Evolutionary conservation across 30 jellyfish, hydroid and myxozoan species (phyloP).

Genomic region (Pelagia noctiluca): DNA sequence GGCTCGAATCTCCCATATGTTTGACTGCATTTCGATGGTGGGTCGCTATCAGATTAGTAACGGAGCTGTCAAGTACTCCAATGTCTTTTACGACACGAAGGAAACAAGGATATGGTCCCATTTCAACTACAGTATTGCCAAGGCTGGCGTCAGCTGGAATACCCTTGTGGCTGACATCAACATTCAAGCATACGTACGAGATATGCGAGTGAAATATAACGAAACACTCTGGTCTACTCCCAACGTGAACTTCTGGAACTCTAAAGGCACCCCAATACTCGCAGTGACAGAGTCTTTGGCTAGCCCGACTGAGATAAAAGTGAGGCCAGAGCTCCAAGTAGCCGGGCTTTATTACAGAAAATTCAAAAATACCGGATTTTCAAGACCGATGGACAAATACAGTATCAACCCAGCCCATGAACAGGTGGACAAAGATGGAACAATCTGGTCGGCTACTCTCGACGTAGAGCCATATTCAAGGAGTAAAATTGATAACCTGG

Average conservation of each 20-base stretch:
- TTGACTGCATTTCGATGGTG: conserved; percentile 70
- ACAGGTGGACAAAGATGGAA: conserved; percentile 72
- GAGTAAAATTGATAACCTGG: conserved; percentile 26
- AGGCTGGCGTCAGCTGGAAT: conserved; percentile 55
- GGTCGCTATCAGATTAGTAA: conserved; percentile 53
- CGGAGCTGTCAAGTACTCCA: conserved; percentile 39
- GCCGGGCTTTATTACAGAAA: conserved; percentile 28
- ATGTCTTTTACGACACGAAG: conserved; percentile 22
- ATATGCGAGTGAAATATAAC: conserved; percentile 6
- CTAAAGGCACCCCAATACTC: conserved; percentile 32
- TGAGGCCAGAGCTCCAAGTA: conserved; percentile 48
- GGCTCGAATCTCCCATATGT: conserved; percentile 49
- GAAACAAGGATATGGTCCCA: conserved; percentile 38
- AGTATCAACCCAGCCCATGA: conserved; percentile 66
- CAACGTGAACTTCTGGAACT: conserved; percentile 60
- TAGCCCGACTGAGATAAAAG: conserved; percentile 64
- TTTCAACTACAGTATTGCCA: conserved; percentile 33
- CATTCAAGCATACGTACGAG: conserved; percentile 25
- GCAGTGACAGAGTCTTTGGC: conserved; percentile 64
- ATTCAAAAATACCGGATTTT: conserved; percentile 19
- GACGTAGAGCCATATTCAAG: conserved; percentile 24
- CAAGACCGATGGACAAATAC: conserved; percentile 12
- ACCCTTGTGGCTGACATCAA: conserved; percentile 54
- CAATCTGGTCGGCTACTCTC: conserved; percentile 61
- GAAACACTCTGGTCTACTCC: conserved; percentile 45